Base-by-base conservation (phyloP, 2,888 invertebrate species). In the Petrolisthes cinctipes region DNA sequence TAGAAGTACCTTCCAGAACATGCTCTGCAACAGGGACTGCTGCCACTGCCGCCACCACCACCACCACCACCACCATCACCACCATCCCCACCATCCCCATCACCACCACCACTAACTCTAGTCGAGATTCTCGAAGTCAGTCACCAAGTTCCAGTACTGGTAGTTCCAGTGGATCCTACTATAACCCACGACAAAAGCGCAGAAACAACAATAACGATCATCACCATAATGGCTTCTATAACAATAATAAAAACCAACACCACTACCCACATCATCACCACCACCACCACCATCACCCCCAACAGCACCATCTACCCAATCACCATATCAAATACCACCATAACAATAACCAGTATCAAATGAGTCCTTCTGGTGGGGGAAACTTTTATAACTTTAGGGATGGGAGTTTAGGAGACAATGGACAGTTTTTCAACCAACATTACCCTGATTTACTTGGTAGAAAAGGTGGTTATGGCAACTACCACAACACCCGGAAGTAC, bases 121-220 rank as follows among this genome's bases (percentile, higher is more conserved):
- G 56, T 9, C 20, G 85, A 54, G 88, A 85, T 78, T 85, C 79
- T 5, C 89, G 85, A 53, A 89, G 89, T 78, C 71, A 81, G 23
- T 89, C 89, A n/a, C 87, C 89, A 23, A 85, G 87, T 71, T 78
- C 87, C 68, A 82, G 54, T 83, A 87, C 85, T 23, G 82, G 66
- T 78, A 85, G 78, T 57, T 89, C 89, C 61, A 83, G 83, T 56
- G 86, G 86, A 53, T 89, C 89, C 14, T 82, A 85, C 83, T 85
- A 81, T 71, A 85, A 82, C 71, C 83, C 87, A 9, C 85, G 88
- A 17, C 88, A 88, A 54, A 89, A 89, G 57, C 75, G 89, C 53
- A 61, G 85, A 54, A 76, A 88, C 83, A 75, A 81, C 84, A 82
- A 82, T 76, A 85, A 78, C 57, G n/a, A 71, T 9, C 66, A 83